Conservation (phyloP, 2,113 vertebrate genomes). For the Buteo buteo region DNA sequence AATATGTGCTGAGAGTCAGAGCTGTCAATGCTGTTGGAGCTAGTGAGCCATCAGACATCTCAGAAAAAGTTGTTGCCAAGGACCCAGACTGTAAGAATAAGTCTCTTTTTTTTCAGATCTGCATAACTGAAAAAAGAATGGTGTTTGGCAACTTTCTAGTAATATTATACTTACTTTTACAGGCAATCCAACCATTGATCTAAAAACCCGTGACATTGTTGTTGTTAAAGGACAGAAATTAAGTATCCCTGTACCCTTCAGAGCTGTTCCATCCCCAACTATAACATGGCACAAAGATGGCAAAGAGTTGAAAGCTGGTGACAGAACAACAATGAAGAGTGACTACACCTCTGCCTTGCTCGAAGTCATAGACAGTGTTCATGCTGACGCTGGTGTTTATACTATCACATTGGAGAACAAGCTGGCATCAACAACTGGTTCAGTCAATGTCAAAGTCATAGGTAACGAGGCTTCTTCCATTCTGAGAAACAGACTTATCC, state of each 20-base stretch:
- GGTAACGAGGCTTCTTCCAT: constrained; percentile 72
- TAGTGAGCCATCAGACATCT: constrained; percentile 92
- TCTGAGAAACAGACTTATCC: neutral
- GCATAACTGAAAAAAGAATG: neutral
- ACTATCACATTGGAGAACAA: constrained; percentile 89
- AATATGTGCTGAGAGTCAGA: constrained; percentile 91
- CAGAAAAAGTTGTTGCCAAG: constrained; percentile 93
- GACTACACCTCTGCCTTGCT: constrained; percentile 84
- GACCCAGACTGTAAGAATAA: constrained; percentile 93
- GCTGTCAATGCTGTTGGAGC: constrained; percentile 92
- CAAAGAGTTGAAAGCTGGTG: constrained; percentile 83
- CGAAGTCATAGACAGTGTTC: constrained; percentile 84
- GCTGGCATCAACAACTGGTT: constrained; percentile 86
- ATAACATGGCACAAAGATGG: constrained; percentile 91
- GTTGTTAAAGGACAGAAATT: constrained; percentile 93
- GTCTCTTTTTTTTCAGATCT: neutral
- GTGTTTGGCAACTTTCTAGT: neutral
- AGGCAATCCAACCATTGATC: constrained; percentile 89
- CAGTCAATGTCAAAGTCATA: constrained; percentile 93
- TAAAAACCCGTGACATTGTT: constrained; percentile 85
- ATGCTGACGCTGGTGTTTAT: constrained; percentile 86
- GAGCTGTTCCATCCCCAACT: constrained; percentile 88
- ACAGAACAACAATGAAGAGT: constrained; percentile 84
- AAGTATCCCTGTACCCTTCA: constrained; percentile 87
- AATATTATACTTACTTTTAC: constrained; percentile 19